Evolutionary conservation across 2,113 vertebrate genomes (phyloP).

Genomic region (Alces alces): DNA sequence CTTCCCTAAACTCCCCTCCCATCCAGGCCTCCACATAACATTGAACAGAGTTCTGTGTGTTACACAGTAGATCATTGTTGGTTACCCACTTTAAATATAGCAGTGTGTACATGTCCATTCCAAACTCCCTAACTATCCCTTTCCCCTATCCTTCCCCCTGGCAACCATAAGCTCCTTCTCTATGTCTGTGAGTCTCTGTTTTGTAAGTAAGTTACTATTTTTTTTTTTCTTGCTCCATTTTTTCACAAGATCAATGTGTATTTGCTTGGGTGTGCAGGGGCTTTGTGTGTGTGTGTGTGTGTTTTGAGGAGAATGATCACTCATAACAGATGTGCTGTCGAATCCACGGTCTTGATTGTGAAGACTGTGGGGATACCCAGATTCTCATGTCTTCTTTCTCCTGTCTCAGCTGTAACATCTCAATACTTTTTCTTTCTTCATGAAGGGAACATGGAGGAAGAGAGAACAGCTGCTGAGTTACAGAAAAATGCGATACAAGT

Average conservation of each 20-base stretch:
- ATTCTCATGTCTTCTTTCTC: neutral
- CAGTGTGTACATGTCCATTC: neutral
- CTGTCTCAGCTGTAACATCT: neutral
- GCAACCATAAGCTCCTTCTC: neutral
- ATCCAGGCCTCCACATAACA: neutral
- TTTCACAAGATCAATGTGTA: neutral
- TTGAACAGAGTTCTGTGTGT: neutral
- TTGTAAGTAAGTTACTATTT: neutral
- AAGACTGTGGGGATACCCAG: neutral
- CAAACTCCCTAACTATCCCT: neutral
- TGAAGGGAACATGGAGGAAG: slow-evolving; percentile 7
- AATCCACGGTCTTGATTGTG: neutral
- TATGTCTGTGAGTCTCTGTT: neutral
- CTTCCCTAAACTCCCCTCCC: neutral
- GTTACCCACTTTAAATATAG: neutral
- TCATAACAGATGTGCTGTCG: neutral
- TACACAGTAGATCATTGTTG: neutral
- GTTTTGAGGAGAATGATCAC: neutral
- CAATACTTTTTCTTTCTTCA: neutral
- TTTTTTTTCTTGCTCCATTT: neutral
- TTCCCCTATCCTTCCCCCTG: neutral
- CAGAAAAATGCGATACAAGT: slow-evolving; percentile 22
- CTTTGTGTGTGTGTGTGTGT: neutral
- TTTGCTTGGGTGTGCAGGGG: neutral
- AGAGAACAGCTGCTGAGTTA: neutral